phyloP scores from a whole-genome alignment of 2,888 invertebrate species.

The Camptogramma bilineatum region DNA sequence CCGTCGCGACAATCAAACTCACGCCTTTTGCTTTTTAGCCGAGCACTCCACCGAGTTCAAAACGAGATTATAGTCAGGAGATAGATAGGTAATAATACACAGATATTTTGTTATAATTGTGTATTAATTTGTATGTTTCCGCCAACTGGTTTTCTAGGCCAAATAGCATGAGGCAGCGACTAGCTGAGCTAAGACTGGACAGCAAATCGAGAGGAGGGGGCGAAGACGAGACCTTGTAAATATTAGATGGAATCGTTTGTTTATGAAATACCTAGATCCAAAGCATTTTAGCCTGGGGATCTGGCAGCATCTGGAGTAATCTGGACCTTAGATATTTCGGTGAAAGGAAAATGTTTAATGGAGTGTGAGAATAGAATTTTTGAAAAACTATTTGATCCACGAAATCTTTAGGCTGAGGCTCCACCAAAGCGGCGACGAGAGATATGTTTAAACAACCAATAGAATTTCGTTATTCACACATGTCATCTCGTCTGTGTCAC shows the following conservation, averaged over 20 bases:
- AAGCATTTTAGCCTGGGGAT: not conserved
- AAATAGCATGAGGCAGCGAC: conserved; percentile 75
- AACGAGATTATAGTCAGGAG: no score
- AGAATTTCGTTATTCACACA: no score
- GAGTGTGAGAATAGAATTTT: not conserved
- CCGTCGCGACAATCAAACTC: no score
- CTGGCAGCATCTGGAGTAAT: no score
- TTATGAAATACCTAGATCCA: not conserved
- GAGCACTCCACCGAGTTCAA: no score
- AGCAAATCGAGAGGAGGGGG: conserved; percentile 78
- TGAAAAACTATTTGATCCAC: not conserved
- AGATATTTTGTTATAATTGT: not conserved
- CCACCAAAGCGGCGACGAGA: no score
- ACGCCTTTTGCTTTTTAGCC: no score
- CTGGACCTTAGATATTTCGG: not conserved
- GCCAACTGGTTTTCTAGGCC: conserved; percentile 57
- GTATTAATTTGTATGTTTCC: conserved; percentile 18
- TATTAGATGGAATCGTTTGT: not conserved
- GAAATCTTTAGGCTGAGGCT: no score
- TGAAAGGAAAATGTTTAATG: not conserved
- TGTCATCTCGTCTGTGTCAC: no score
- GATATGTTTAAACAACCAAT: no score
- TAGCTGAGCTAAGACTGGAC: conserved; percentile 75
- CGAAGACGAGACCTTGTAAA: conserved; percentile 69
- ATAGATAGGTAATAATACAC: not conserved